Conservation (phyloP, 2,113 vertebrate species). For the Turdus rufiventris region DNA sequence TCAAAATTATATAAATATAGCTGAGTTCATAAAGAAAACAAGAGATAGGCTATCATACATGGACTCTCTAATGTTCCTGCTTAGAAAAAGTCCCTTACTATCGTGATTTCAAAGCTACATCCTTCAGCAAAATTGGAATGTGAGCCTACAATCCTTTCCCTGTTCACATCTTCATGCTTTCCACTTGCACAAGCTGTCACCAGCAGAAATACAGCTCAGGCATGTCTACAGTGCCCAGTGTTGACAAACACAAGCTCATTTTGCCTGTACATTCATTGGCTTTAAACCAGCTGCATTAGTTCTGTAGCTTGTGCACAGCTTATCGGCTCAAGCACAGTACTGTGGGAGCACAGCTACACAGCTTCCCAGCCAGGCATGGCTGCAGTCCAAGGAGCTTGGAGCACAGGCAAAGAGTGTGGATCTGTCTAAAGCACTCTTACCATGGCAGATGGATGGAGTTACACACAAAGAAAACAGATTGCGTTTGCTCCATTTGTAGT, state of each 20-base stretch:
- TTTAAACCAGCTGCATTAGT: constrained; percentile 34
- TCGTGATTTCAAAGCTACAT: neutral
- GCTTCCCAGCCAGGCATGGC: constrained; percentile 51
- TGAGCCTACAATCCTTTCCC: neutral
- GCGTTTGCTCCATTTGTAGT: constrained; percentile 25
- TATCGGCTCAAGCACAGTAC: constrained; percentile 21
- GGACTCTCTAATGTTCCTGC: neutral
- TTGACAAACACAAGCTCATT: constrained; percentile 60
- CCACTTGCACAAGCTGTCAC: neutral
- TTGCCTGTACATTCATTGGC: constrained; percentile 11
- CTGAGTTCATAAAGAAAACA: neutral
- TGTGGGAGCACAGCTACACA: neutral
- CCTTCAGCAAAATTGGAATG: neutral
- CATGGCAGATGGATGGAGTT: constrained; percentile 45
- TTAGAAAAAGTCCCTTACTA: neutral
- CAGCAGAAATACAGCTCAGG: constrained; percentile 7
- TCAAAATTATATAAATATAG: neutral
- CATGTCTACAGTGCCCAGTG: neutral
- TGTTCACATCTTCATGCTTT: neutral
- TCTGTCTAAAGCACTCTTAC: constrained; percentile 53
- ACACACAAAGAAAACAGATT: constrained; percentile 46
- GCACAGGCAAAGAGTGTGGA: constrained; percentile 22
- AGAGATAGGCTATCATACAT: neutral
- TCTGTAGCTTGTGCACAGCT: constrained; percentile 41
- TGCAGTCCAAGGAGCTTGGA: constrained; percentile 20